These are phyloP conservation scores for Pectinophora gossypiella DNA, from an alignment of 1,140 invertebrate genomes.

Conservation along the genomic window DNA sequence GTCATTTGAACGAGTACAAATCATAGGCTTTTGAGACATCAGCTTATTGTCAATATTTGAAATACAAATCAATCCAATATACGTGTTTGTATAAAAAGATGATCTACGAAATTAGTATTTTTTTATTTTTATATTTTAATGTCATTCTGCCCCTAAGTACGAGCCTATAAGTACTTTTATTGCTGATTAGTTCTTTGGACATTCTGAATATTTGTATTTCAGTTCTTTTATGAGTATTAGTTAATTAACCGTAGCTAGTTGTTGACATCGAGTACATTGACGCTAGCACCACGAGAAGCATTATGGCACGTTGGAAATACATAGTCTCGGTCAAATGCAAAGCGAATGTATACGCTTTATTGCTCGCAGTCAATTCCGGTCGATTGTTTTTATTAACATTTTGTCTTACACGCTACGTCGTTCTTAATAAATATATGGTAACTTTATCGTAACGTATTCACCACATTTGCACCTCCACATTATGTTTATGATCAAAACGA, in stretches of 20 bases:
- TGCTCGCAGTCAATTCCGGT: background rate
- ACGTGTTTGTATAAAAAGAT: too few relatives aligned
- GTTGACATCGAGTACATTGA: constrained; percentile 11
- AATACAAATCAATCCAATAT: too few relatives aligned
- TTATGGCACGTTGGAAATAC: constrained; percentile 41
- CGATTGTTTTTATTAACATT: too few relatives aligned
- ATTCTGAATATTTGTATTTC: constrained; percentile 1
- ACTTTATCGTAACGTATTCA: background rate
- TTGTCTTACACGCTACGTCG: background rate
- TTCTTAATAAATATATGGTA: background rate
- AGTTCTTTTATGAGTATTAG: constrained; percentile 20
- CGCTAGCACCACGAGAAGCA: constrained; percentile 28
- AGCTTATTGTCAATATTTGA: constrained; percentile 28
- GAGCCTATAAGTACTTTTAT: constrained; percentile 33
- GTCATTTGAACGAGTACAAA: background rate
- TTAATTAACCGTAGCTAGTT: background rate
- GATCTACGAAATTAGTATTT: too few relatives aligned
- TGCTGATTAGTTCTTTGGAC: constrained; percentile 26
- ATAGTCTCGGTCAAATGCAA: background rate
- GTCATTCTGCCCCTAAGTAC: constrained; percentile 23
- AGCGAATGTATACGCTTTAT: background rate
- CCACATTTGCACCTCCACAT: background rate
- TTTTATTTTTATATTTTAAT: too few relatives aligned
- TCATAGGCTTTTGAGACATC: background rate
- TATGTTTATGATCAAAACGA: too few relatives aligned